Evolutionary conservation across 2,113 vertebrate species (phyloP), one percentile per base, ranked within the genome.

Genomic region (Pluvianellus socialis): DNA sequence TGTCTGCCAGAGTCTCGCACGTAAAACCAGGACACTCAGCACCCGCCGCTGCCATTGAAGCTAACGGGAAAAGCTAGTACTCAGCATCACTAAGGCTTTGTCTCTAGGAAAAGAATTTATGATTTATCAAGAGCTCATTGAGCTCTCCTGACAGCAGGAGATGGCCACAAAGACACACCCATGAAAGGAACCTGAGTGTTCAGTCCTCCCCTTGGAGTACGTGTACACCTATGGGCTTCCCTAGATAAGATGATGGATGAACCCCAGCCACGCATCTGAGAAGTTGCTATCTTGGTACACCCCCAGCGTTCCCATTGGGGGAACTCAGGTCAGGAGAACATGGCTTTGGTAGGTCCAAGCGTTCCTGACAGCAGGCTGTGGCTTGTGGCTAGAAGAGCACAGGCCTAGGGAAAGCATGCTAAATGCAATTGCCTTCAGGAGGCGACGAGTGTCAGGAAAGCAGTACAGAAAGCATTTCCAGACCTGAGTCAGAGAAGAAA

Each of bases 241-340:
- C 30, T 68, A 14, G 49, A 5, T 17, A 56, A 72, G 27, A 44
- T 10, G 42, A 81, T 16, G 28, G 11, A 45, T 14, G 47, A 67
- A 72, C 14, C 40, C 42, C 56, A 88, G 74, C 26, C 56, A 44
- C 12, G 1, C 9, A 35, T 24, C 21, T 32, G 70, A 79, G 65
- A 74, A 77, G 38, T 3, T 1, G 2, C 14, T 63, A 53, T 58
- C 17, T 61, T 0, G 0, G 63, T 35, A 50, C 32, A 52, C 5
- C 38, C 10, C 4, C 73, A 68, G 33, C 2, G 1, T 26, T 67
- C 42, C 33, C 47, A 30, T 33, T 20, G n/a, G 23, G 56, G 82
- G 88, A 79, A 61, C 28, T 45, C 91, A 55, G 32, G 61, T 67
- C 6, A 8, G 53, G 16, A 93, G 24, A 88, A 35, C 30, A 58